Percentiles rank a stretch among this genome's conserved stretches.
These are phyloP conservation scores for Botia almorhae DNA, from an alignment of 2,797 vertebrate genomes.

Conservation along the genomic window DNA sequence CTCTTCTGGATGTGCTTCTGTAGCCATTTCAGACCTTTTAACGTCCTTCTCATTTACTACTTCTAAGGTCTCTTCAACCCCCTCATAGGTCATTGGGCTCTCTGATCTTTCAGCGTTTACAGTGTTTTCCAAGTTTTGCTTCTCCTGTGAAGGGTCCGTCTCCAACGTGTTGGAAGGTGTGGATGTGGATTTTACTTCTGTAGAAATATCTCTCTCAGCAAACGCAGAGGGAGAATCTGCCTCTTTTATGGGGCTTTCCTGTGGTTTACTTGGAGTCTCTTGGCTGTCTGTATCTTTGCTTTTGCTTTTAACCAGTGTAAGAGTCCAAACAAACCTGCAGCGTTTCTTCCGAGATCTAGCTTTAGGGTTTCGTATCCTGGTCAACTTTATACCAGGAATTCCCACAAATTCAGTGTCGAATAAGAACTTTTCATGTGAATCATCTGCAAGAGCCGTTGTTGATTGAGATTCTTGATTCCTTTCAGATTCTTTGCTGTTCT, in stretches of 20 bases:
- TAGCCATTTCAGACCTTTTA: constrained; percentile 63
- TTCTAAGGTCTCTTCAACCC: constrained; percentile 56
- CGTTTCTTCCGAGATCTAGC: constrained; percentile 71
- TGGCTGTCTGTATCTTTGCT: constrained; percentile 52
- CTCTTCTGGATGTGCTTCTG: constrained; percentile 66
- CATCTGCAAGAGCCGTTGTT: constrained; percentile 52
- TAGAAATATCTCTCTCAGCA: constrained; percentile 32
- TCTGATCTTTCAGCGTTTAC: constrained; percentile 21
- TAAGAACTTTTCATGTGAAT: constrained; percentile 58
- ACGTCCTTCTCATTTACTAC: neutral
- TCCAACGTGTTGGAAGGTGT: constrained; percentile 10
- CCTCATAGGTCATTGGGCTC: constrained; percentile 8
- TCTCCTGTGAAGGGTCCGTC: neutral
- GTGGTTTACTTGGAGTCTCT: constrained; percentile 47
- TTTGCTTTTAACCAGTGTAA: constrained; percentile 75
- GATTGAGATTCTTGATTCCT: constrained; percentile 43
- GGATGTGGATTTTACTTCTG: constrained; percentile 20
- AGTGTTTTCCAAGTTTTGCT: constrained; percentile 56
- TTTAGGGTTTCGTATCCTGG: constrained; percentile 79
- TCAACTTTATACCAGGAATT: constrained; percentile 77
- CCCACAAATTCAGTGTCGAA: constrained; percentile 63
- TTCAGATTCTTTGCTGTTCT: constrained; percentile 68
- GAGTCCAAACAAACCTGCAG: constrained; percentile 80
- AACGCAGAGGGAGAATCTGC: constrained; percentile 33
- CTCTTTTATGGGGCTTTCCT: constrained; percentile 38